Evolutionary conservation across 2,113 vertebrate genomes (phyloP).

Genomic region (Aptenodytes forsteri): DNA sequence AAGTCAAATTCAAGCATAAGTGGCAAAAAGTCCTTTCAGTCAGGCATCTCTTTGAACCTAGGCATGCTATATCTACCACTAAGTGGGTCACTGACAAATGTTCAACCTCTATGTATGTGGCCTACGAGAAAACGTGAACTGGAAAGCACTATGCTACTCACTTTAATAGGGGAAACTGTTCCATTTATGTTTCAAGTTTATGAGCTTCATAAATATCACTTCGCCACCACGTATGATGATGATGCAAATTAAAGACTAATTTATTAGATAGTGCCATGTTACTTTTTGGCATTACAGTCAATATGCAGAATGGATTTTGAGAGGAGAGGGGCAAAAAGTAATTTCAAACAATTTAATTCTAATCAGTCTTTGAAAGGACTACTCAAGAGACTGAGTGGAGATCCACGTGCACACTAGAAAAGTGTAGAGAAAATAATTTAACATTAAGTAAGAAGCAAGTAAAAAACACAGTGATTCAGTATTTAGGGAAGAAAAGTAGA

Average conservation of each 20-base stretch:
- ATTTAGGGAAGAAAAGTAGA: background rate
- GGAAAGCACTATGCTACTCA: background rate
- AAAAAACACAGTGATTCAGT: background rate
- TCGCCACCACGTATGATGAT: rapidly evolving
- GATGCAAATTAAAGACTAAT: background rate
- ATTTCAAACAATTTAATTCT: background rate
- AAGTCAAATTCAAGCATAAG: background rate
- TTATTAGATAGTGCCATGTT: background rate
- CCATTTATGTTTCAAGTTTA: background rate
- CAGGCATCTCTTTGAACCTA: background rate
- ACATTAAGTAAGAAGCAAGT: background rate
- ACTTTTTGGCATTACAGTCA: background rate
- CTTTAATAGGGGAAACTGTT: background rate
- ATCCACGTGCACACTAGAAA: background rate
- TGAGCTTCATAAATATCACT: background rate
- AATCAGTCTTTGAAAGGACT: background rate
- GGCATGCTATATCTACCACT: background rate
- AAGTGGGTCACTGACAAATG: background rate
- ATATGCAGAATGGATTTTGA: background rate
- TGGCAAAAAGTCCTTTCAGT: background rate
- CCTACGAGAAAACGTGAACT: rapidly evolving
- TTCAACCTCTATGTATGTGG: background rate
- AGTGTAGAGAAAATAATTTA: background rate
- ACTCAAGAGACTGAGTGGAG: background rate
- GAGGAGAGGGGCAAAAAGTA: background rate